Conservation (phyloP, 2,888 invertebrate genomes). For the Dysmachus trigonus region DNA sequence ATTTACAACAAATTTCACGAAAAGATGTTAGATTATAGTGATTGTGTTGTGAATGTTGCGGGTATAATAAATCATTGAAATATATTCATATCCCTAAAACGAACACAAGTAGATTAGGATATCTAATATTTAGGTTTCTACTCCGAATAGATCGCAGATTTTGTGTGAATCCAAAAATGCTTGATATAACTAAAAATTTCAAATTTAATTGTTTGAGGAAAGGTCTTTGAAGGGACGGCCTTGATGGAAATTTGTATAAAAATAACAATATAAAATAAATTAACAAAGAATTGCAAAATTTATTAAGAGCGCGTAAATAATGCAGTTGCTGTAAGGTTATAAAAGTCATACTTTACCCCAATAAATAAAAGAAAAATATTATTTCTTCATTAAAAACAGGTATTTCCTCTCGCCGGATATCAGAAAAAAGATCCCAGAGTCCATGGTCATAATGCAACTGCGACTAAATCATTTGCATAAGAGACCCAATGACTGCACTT, state of each 20-base stretch:
- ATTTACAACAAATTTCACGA: too few relatives aligned
- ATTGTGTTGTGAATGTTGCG: too few relatives aligned
- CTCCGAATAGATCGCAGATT: too few relatives aligned
- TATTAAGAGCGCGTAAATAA: background rate
- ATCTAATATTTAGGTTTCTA: too few relatives aligned
- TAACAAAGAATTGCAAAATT: background rate
- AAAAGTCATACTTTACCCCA: background rate
- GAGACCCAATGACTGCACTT: background rate
- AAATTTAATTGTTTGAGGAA: background rate
- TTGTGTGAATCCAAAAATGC: background rate
- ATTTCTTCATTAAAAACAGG: background rate
- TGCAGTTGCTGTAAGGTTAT: background rate
- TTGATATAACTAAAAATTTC: background rate
- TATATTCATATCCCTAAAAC: too few relatives aligned
- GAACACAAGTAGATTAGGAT: too few relatives aligned
- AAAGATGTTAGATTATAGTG: too few relatives aligned
- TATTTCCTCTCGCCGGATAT: background rate
- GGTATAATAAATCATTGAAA: too few relatives aligned
- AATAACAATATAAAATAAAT: background rate
- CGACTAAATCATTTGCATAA: background rate
- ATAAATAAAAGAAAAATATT: background rate
- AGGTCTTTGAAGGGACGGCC: background rate
- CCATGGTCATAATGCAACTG: constrained; percentile 23
- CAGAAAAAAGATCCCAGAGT: constrained; percentile 3
- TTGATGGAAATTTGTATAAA: too few relatives aligned